These are phyloP conservation scores for Glomeris marginata DNA, from an alignment of 2,888 invertebrate species.

Conservation along the genomic window DNA sequence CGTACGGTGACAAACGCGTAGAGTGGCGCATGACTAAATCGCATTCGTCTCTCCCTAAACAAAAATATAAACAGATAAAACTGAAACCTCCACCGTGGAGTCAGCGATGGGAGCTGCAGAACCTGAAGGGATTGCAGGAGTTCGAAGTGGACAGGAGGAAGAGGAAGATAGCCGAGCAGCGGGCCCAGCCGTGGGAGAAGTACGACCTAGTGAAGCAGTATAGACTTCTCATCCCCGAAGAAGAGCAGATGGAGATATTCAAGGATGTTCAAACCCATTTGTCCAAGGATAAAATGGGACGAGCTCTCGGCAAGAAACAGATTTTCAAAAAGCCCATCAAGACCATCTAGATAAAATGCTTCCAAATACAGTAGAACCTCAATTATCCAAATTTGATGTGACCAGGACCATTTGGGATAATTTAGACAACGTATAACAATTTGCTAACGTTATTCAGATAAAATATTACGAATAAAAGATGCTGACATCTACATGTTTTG, in stretches of 20 bases:
- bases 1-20: neutral
- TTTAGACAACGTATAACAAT: too few species aligned
- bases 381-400: too few species aligned
- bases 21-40: neutral
- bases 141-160: slow-evolving; percentile 32
- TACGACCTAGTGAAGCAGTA: slow-evolving; percentile 90
- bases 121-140: slow-evolving; percentile 55
- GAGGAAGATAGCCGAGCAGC: slow-evolving; percentile 36
- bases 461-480: too few species aligned
- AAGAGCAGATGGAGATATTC: slow-evolving; percentile 74
- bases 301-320: slow-evolving; percentile 29
- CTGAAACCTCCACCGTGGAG: slow-evolving; percentile 63
- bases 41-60: too few species aligned
- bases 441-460: too few species aligned
- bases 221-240: slow-evolving; percentile 63
- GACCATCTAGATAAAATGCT: slow-evolving; percentile 38
- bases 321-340: slow-evolving; percentile 42
- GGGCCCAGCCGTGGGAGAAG: slow-evolving; percentile 65
- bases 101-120: slow-evolving; percentile 70
- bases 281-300: too few species aligned
- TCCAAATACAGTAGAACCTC: too few species aligned
- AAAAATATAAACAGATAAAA: slow-evolving; percentile 36
- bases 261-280: slow-evolving; percentile 58
- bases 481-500: too few species aligned
- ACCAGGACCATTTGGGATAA: too few species aligned